Conservation (phyloP, 2,797 vertebrate genomes). For the Huso huso region DNA sequence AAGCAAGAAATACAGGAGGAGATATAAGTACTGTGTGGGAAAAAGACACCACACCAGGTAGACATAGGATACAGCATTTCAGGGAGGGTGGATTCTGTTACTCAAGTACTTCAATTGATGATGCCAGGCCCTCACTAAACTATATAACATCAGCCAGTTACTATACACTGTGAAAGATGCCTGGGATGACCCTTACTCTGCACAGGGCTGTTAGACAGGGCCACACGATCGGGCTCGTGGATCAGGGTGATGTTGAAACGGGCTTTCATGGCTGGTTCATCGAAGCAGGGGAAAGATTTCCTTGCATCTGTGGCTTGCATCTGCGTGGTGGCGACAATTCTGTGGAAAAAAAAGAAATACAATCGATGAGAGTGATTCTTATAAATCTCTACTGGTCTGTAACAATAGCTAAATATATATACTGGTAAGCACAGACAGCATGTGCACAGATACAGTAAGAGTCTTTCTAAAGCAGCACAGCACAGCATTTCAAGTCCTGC, state of each 20-base stretch:
- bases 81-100: neutral
- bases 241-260: slow-evolving; percentile 68
- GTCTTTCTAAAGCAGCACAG: slow-evolving; percentile 4
- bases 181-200: slow-evolving; percentile 43
- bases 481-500: neutral
- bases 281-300: slow-evolving; percentile 90
- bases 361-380: neutral
- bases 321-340: slow-evolving; percentile 85
- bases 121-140: no score
- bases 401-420: no score
- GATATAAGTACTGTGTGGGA: no score
- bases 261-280: slow-evolving; percentile 91
- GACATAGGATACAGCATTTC: no score
- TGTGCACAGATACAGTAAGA: no score
- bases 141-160: no score
- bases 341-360: slow-evolving; percentile 30
- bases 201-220: slow-evolving; percentile 76
- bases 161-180: neutral
- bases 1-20: neutral
- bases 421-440: no score
- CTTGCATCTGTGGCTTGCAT: slow-evolving; percentile 82
- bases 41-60: no score
- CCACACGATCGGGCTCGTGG: slow-evolving; percentile 36
- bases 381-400: no score
- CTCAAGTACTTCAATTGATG: no score